phyloP scores from a whole-genome alignment of 2,797 vertebrate genomes.

The Coilia nasus region DNA sequence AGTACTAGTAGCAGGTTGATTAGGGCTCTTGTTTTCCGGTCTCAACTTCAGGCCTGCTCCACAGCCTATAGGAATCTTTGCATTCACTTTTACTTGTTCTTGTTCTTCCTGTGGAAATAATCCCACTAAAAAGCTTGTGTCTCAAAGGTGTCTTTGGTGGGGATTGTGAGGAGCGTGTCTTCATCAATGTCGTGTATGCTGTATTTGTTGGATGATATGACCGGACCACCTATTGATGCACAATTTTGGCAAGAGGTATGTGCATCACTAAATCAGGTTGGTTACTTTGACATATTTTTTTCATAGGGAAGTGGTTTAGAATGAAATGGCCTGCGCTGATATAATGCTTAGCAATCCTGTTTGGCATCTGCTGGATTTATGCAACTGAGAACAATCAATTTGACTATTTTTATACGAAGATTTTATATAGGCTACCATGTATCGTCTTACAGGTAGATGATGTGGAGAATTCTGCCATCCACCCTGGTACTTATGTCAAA shows the following conservation, averaged over 20 bases:
- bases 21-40: too few species aligned
- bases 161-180: conserved; percentile 52
- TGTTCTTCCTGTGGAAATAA: neutral
- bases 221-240: conserved; percentile 59
- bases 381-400: too few species aligned
- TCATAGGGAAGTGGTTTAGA: too few species aligned
- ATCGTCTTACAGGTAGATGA: conserved; percentile 43
- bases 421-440: too few species aligned
- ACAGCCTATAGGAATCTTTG: neutral
- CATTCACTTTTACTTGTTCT: neutral
- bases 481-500: conserved; percentile 59
- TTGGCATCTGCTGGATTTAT: too few species aligned
- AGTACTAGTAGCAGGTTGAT: too few species aligned
- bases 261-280: conserved; percentile 13
- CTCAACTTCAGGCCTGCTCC: too few species aligned
- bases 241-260: conserved; percentile 66
- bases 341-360: too few species aligned
- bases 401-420: too few species aligned
- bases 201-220: conserved; percentile 71
- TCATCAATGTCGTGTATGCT: conserved; percentile 46
- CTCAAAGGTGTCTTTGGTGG: conserved; percentile 64
- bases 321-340: neutral
- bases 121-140: neutral
- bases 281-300: neutral
- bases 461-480: rapidly evolving